Evolutionary conservation across 2,113 vertebrate genomes (phyloP), one percentile per base, ranked within the genome.

Genomic region (Hippocampus abdominalis): DNA sequence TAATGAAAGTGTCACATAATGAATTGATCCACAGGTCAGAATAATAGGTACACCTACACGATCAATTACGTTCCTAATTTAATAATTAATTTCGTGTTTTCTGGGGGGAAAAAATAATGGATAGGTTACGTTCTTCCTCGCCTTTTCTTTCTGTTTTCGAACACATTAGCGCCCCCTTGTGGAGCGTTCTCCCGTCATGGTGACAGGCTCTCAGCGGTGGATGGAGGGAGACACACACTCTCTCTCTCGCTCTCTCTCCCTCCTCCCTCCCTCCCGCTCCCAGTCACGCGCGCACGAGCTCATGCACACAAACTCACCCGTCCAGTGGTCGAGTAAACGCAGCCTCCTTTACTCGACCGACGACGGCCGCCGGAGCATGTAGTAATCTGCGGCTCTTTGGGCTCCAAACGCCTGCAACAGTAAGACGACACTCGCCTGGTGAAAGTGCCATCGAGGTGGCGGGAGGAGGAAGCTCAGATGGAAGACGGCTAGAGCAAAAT

Each of bases 401-500:
- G 44, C 64, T 64, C n/a, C 79, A 62, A 69, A 44, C 44, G 63
- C 63, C n/a, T 42, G n/a, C 54, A 23, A 16, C 23, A 29, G 8
- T 36, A 66, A 72, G 51, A 62, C 69, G 72, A 74, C 67, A 76
- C 68, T 83, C 75, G 77, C 87, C 56, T 51, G 40, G 62, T 68
- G 77, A 76, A 81, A 86, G 80, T 85, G 73, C 81, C 76, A 84
- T 84, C 81, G 89, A 89, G 57, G 57, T 1, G 25, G 25, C 6
- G 6, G 27, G 27, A 9, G 57, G 23, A 13, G 51, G 4, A 25
- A 25, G 76, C 66, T 80, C 87, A 84, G 80, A 88, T 89, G 84
- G 87, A 89, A 87, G 86, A 84, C 86, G 81, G 83, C 75, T 86
- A 78, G 73, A 71, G 74, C 40, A 21, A 57, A 77, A 69, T 85